Conservation (phyloP, 2,113 vertebrate genomes). For the Bagarius yarrelli region DNA sequence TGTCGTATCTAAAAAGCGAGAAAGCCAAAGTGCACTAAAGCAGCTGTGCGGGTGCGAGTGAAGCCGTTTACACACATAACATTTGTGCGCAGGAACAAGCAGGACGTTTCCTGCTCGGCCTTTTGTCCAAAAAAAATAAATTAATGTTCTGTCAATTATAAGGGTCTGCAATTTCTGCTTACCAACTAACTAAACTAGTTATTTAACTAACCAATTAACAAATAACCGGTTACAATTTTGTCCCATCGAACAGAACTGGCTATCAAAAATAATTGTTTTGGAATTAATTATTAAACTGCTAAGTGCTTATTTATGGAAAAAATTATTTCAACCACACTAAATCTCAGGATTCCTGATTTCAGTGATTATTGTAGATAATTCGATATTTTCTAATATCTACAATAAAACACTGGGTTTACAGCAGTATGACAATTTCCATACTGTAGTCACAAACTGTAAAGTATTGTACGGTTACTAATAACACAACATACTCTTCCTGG, state of each 20-base stretch:
- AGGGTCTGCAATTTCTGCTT: background rate
- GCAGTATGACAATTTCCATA: background rate
- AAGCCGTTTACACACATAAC: background rate
- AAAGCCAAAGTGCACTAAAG: background rate
- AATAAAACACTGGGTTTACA: background rate
- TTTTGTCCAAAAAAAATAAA: background rate
- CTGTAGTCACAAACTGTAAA: background rate
- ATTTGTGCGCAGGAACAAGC: background rate
- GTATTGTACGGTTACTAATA: background rate
- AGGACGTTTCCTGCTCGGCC: constrained; percentile 5
- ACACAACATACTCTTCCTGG: background rate
- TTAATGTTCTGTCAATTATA: background rate
- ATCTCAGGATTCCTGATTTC: background rate
- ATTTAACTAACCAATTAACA: background rate
- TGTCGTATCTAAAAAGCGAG: background rate
- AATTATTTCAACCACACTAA: too few species aligned
- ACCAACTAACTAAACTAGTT: too few species aligned
- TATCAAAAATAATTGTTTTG: background rate
- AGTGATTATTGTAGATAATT: background rate
- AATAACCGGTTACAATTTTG: background rate
- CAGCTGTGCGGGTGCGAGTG: background rate
- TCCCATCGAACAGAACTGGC: background rate
- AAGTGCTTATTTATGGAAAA: too few species aligned
- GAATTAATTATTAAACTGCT: too few species aligned
- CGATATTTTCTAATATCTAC: background rate